phyloP scores from a whole-genome alignment of 37 sponge, comb jelly and placozoan species.

The Halisarca cf. caerulea region DNA sequence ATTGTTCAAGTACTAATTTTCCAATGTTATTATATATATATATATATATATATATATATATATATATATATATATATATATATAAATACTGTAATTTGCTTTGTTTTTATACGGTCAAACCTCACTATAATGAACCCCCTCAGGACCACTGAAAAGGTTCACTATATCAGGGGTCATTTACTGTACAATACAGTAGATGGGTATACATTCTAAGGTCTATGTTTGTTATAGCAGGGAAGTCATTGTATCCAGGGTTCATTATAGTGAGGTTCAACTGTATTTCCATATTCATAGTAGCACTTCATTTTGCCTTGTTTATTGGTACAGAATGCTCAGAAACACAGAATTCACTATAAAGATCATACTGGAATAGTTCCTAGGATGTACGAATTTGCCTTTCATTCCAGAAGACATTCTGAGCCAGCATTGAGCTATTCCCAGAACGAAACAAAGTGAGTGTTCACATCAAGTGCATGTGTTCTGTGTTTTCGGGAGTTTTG shows the following conservation, averaged over 20 bases:
- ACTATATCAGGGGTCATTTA: too few species aligned
- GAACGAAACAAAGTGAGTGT: background rate
- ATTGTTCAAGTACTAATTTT: too few species aligned
- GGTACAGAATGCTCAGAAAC: constrained; percentile 1
- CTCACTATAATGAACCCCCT: too few species aligned
- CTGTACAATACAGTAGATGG: background rate
- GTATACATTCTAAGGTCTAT: too few species aligned
- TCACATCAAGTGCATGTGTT: too few species aligned
- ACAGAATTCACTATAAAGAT: constrained; percentile 11
- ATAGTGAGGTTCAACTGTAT: background rate
- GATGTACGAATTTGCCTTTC: constrained; percentile 2
- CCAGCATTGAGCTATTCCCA: background rate
- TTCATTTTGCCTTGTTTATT: background rate
- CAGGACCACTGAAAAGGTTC: too few species aligned
- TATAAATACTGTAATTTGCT: background rate
- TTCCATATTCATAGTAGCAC: background rate
- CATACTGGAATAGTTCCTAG: constrained; percentile 4
- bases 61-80: background rate
- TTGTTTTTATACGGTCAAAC: background rate
- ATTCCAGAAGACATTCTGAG: background rate
- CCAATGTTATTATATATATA: too few species aligned
- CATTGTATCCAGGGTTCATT: too few species aligned
- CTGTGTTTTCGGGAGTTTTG: too few species aligned
- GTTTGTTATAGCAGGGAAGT: too few species aligned
- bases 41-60: too few species aligned